These are phyloP conservation scores for Sorex araneus DNA, from an alignment of 2,113 vertebrate species.

Conservation along the genomic window DNA sequence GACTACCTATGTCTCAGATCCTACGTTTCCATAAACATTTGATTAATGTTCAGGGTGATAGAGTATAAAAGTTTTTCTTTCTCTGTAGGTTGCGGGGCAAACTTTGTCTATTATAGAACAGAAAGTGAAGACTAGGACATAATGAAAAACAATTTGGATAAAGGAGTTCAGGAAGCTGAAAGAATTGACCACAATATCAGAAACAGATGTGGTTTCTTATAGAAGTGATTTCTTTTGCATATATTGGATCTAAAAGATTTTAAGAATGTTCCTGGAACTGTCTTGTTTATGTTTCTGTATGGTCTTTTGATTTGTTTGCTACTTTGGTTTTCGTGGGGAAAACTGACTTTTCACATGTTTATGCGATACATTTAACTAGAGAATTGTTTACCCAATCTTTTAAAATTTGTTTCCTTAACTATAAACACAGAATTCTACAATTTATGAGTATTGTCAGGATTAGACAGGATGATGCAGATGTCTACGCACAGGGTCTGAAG, in stretches of 20 bases:
- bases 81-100: constrained; percentile 17
- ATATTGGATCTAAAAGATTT: constrained; percentile 7
- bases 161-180: constrained; percentile 45
- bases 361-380: background rate
- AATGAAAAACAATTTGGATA: constrained; percentile 37
- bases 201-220: constrained; percentile 48
- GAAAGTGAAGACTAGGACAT: background rate
- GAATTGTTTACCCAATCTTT: background rate
- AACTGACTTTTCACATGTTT: background rate
- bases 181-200: background rate
- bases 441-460: background rate
- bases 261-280: background rate
- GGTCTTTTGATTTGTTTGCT: constrained; percentile 14
- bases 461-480: background rate
- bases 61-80: background rate
- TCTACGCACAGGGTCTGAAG: background rate
- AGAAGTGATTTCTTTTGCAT: constrained; percentile 41
- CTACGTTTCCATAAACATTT: background rate
- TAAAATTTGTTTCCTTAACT: background rate
- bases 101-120: background rate
- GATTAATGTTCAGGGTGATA: background rate
- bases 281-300: background rate
- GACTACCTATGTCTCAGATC: background rate
- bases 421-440: background rate
- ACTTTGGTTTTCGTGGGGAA: background rate